Evolutionary conservation across 2,113 vertebrate genomes (phyloP).

Genomic region (Rousettus leschenaultii): DNA sequence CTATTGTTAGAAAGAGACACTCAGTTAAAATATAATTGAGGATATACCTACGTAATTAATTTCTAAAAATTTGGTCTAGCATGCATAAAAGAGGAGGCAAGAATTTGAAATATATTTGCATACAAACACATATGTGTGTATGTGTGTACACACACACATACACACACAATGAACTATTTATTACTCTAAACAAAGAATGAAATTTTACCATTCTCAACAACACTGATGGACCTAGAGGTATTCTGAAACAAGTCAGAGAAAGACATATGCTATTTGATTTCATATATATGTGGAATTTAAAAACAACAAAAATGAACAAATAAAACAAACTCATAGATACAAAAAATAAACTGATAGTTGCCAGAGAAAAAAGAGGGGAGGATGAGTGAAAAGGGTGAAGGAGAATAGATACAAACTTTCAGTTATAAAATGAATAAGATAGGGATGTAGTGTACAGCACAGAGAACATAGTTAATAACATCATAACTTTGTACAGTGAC

Average conservation of each 20-base stretch:
- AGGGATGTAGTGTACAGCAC: not conserved
- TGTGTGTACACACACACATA: not conserved
- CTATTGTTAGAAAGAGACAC: not conserved
- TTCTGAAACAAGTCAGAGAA: not conserved
- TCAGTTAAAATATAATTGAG: not conserved
- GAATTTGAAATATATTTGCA: not conserved
- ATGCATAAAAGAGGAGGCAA: not conserved
- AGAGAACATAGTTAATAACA: not conserved
- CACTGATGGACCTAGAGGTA: not conserved
- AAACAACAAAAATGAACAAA: too few species aligned
- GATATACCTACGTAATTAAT: not conserved
- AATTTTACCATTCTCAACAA: not conserved
- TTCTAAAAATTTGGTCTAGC: not conserved
- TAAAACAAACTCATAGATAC: too few species aligned
- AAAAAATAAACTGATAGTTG: too few species aligned
- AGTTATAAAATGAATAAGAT: not conserved
- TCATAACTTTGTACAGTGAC: not conserved
- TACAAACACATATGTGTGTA: not conserved
- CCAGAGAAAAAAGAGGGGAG: too few species aligned
- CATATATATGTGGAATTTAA: not conserved
- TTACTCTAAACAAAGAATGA: not conserved
- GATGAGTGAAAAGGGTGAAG: not conserved
- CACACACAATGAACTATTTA: not conserved
- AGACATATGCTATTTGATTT: not conserved
- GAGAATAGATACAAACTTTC: too few species aligned